Conservation (phyloP, 2,888 invertebrate species). For the Yponomeuta sedellus region DNA sequence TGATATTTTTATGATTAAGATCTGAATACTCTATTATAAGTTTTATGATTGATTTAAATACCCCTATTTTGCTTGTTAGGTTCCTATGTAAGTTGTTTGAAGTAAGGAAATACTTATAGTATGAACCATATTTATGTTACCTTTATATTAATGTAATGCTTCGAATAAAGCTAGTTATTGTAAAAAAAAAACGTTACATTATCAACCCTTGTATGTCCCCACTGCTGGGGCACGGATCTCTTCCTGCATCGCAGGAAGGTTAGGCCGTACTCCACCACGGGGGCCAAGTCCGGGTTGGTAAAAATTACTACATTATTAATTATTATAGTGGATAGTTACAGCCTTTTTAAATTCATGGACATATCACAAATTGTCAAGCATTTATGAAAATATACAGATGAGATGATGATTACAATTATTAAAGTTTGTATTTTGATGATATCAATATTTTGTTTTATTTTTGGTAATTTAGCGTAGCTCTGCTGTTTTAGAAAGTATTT, state of each 20-base stretch:
- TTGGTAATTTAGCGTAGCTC: too few relatives aligned
- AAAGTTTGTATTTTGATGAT: neutral
- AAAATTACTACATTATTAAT: too few relatives aligned
- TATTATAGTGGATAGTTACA: neutral
- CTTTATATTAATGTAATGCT: neutral
- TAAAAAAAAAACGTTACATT: too few relatives aligned
- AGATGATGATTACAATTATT: neutral
- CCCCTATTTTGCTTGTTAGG: neutral
- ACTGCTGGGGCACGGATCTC: too few relatives aligned
- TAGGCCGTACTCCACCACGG: too few relatives aligned
- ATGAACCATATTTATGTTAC: neutral
- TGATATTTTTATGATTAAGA: neutral
- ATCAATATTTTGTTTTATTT: neutral
- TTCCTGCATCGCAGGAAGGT: too few relatives aligned
- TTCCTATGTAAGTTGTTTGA: neutral
- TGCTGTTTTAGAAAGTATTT: too few relatives aligned
- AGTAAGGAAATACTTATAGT: neutral
- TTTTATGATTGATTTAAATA: neutral
- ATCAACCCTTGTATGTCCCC: too few relatives aligned
- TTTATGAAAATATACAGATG: constrained; percentile 1
- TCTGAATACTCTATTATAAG: constrained; percentile 1
- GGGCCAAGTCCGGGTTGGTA: too few relatives aligned
- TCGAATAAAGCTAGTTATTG: neutral
- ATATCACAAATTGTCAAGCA: neutral
- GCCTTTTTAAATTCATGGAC: neutral